phyloP scores from a whole-genome alignment of 2,888 invertebrate genomes.

The Himalopsyche tibetana region DNA sequence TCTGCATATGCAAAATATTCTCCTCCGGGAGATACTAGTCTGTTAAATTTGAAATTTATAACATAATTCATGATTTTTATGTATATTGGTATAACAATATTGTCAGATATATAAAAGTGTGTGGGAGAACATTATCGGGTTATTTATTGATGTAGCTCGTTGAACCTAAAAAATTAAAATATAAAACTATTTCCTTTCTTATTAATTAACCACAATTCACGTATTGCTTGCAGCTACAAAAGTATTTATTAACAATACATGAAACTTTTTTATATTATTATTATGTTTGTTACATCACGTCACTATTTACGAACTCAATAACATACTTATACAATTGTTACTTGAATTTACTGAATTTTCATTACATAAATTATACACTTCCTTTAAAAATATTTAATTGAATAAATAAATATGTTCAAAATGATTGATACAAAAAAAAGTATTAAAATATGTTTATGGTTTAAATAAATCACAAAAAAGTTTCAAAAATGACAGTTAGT shows the following conservation, averaged over 20 bases:
- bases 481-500: neutral
- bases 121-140: neutral
- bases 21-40: neutral
- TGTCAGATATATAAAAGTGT: neutral
- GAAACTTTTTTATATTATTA: no score
- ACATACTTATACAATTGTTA: no score
- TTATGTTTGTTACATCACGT: no score
- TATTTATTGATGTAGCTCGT: neutral
- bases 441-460: no score
- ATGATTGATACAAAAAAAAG: no score
- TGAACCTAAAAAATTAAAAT: neutral
- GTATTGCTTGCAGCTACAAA: neutral
- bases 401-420: no score
- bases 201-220: neutral
- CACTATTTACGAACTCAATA: no score
- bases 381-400: no score
- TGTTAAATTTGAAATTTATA: slow-evolving; percentile 5
- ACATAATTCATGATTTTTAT: slow-evolving; percentile 6
- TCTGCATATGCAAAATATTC: slow-evolving; percentile 1
- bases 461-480: no score
- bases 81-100: neutral
- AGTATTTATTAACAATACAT: no score
- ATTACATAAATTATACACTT: no score
- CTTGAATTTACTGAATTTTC: no score
- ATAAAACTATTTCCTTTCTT: neutral